Evolutionary conservation across 2,888 invertebrate species (phyloP).

Genomic region (Stictocephala bisonia): DNA sequence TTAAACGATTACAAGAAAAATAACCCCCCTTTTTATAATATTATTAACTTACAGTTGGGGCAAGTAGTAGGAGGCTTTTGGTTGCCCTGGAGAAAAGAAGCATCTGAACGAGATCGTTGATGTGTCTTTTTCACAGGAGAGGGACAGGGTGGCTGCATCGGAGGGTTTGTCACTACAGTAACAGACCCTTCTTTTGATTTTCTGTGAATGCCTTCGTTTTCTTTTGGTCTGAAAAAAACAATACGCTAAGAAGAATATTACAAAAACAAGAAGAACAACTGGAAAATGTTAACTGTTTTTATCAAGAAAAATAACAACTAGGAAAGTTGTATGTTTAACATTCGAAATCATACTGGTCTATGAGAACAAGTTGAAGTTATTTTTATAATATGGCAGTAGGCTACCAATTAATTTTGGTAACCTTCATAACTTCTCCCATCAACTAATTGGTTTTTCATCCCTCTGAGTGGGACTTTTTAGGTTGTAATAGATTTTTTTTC

Average conservation of each 20-base stretch:
- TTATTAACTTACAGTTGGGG: conserved; percentile 16
- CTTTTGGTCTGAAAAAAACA: conserved; percentile 53
- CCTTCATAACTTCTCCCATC: too few species aligned
- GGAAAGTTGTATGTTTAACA: too few species aligned
- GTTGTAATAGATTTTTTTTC: too few species aligned
- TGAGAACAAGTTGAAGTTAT: too few species aligned
- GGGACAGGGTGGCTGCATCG: conserved; percentile 58
- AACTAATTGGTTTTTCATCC: too few species aligned
- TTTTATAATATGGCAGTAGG: too few species aligned
- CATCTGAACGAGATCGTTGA: conserved; percentile 82
- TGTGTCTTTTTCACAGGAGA: conserved; percentile 77
- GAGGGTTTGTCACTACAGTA: conserved; percentile 45
- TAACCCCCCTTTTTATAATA: too few species aligned
- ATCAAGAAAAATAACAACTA: too few species aligned
- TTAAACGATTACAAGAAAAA: too few species aligned
- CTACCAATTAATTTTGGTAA: too few species aligned
- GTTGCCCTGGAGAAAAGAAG: conserved; percentile 71
- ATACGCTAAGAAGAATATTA: background rate
- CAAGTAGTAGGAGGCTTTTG: conserved; percentile 66
- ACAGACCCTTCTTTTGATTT: conserved; percentile 57
- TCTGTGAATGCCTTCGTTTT: conserved; percentile 61
- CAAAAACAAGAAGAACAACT: background rate
- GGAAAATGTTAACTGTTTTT: background rate
- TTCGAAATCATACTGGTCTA: too few species aligned
- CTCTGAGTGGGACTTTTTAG: too few species aligned